phyloP scores from a whole-genome alignment of 2,113 vertebrate species.

The Psilopogon haemacephalus region DNA sequence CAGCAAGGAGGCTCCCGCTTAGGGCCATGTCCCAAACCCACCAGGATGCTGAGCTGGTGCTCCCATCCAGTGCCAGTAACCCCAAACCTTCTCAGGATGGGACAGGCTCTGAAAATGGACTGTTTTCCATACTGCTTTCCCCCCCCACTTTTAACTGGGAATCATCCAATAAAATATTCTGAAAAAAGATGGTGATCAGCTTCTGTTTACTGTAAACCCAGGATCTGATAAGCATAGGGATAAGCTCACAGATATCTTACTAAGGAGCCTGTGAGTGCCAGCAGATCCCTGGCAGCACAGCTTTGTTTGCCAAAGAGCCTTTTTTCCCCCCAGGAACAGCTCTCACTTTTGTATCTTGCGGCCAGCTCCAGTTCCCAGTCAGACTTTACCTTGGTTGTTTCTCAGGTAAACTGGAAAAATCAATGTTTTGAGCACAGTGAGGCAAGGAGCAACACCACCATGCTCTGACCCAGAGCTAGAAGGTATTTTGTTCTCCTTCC shows the following conservation, averaged over 20 bases:
- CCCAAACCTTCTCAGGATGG: neutral
- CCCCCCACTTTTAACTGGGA: neutral
- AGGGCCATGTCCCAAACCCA: neutral
- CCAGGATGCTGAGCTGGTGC: rapidly evolving
- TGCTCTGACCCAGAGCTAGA: rapidly evolving
- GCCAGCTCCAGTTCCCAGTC: neutral
- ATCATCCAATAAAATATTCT: slow-evolving; percentile 1
- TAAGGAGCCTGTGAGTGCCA: slow-evolving; percentile 41
- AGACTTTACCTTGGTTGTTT: neutral
- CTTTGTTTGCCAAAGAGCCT: slow-evolving; percentile 18
- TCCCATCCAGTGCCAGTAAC: neutral
- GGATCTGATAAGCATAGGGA: slow-evolving; percentile 12
- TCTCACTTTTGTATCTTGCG: neutral
- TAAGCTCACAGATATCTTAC: slow-evolving; percentile 11
- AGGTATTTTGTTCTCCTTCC: neutral
- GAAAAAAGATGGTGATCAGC: neutral
- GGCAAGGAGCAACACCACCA: neutral
- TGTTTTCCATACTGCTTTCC: neutral
- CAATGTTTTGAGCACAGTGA: neutral
- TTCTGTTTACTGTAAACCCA: slow-evolving; percentile 26
- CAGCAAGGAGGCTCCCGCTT: neutral
- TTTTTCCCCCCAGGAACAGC: neutral
- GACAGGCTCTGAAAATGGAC: neutral
- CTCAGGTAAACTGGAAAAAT: neutral
- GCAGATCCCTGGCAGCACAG: neutral